These are phyloP conservation scores for Phataginus tetradactyla DNA, from an alignment of 2,797 vertebrate species.

Conservation along the genomic window DNA sequence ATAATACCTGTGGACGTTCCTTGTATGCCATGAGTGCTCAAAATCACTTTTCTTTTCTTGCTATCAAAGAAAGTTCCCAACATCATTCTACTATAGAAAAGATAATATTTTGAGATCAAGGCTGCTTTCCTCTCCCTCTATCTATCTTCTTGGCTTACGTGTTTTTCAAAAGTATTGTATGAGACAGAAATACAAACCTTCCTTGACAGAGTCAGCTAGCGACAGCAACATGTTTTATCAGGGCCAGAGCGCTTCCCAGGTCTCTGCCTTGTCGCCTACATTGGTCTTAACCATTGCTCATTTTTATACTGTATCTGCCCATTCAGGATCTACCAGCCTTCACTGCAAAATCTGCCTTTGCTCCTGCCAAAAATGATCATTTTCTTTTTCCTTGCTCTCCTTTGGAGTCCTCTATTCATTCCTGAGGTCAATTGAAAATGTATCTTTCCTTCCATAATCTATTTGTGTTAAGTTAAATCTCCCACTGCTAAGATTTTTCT, in stretches of 20 bases:
- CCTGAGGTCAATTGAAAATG: background rate
- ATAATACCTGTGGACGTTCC: background rate
- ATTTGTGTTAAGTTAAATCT: slow-evolving; percentile 21
- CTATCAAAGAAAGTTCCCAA: background rate
- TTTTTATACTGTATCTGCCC: background rate
- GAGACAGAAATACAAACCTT: slow-evolving; percentile 3
- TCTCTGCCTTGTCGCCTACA: background rate
- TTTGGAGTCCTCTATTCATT: background rate
- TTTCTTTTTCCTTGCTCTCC: slow-evolving; percentile 24
- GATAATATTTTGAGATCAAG: background rate
- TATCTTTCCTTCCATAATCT: background rate
- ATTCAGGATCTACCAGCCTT: background rate
- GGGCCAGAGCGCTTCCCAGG: background rate
- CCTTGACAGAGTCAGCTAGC: background rate
- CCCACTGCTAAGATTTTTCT: slow-evolving; percentile 3
- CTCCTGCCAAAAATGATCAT: background rate
- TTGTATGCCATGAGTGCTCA: background rate
- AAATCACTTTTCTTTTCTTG: slow-evolving; percentile 16
- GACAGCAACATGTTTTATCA: background rate
- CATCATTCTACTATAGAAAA: background rate
- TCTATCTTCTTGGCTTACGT: background rate
- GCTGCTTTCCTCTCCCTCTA: background rate
- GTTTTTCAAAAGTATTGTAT: slow-evolving; percentile 24
- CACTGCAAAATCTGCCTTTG: background rate
- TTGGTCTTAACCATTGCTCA: background rate